Base-by-base conservation (phyloP, 2,113 vertebrate genomes). In the Rhabdomys dilectus region DNA sequence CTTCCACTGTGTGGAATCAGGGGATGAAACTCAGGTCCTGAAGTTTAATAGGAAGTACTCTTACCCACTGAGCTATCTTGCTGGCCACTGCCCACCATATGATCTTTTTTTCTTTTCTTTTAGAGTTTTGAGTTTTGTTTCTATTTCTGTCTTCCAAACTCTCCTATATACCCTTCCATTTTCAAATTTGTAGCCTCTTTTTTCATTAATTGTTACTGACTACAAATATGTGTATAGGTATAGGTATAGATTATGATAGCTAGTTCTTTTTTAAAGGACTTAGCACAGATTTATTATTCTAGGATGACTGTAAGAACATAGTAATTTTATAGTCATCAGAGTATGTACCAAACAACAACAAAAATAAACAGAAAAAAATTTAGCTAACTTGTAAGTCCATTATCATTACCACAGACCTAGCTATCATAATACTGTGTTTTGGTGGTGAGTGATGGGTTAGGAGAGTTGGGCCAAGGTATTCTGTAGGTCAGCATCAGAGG, bases 311-410 rank as follows among this genome's bases (percentile, higher is more conserved):
- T 64, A 85, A 21, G 13, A 45, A 45, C 7, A 86, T 66, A 77
- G 42, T 29, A 66, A 48, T 64, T 66, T 86, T 85, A 62, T 62
- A 58, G 0, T 34, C 39, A 73, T 36, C 29, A 45, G 58, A 17
- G 51, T 36, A 19, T 4, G 8, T 2, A 0, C 19, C 1, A 4
- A 45, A 72, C 7, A n/a, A n/a, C 56, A 10, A 68, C 19, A 53
- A 51, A 81, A 58, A 80, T 53, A 81, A 81, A n/a, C 53, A 58
- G 78, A 22, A 66, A 62, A 36, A 34, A 48, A 7, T 66, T 91
- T 62, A 56, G 11, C 77, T 60, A 45, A 10, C 16, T 10, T 68
- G 17, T 36, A 51, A 53, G 19, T 11, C 34, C 42, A 7, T 68
- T 2, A 87, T 66, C 21, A 88, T 70, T 88, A 68, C 45, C 17